phyloP scores from a whole-genome alignment of 2,888 invertebrate species.

The Leucophora obtusa region DNA sequence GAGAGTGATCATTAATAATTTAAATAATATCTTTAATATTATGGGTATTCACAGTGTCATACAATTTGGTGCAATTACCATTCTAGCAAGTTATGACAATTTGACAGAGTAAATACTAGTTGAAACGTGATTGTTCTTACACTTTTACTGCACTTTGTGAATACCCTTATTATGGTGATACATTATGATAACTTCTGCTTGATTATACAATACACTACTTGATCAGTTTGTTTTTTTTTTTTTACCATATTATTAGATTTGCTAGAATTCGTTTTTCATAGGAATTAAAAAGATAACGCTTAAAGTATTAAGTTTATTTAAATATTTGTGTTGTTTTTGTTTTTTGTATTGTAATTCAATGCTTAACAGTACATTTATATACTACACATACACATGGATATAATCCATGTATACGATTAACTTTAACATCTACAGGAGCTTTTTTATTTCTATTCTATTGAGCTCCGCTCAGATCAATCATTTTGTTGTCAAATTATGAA shows the following conservation, averaged over 20 bases:
- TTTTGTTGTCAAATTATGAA: neutral
- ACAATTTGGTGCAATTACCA: neutral
- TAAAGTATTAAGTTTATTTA: neutral
- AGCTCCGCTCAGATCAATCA: conserved; percentile 4
- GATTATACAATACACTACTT: conserved; percentile 12
- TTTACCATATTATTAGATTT: neutral
- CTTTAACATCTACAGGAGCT: neutral
- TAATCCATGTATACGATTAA: neutral
- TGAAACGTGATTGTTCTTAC: no score
- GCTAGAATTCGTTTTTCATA: conserved; percentile 17
- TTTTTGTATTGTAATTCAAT: neutral
- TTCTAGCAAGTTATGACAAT: neutral
- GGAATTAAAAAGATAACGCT: conserved; percentile 36
- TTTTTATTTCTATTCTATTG: neutral
- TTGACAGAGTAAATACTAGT: no score
- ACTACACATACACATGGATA: neutral
- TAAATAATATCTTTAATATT: neutral
- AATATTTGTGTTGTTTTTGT: neutral
- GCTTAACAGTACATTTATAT: conserved; percentile 38
- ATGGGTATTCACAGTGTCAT: neutral
- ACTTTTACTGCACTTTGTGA: neutral
- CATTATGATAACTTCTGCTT: neutral
- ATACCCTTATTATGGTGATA: neutral
- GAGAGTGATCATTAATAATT: neutral
- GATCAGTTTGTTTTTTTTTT: neutral